Percentiles rank a stretch among this genome's conserved stretches.
Evolutionary conservation across 2,888 invertebrate species (phyloP).

Genomic region (Polydrusus pterygomalis): DNA sequence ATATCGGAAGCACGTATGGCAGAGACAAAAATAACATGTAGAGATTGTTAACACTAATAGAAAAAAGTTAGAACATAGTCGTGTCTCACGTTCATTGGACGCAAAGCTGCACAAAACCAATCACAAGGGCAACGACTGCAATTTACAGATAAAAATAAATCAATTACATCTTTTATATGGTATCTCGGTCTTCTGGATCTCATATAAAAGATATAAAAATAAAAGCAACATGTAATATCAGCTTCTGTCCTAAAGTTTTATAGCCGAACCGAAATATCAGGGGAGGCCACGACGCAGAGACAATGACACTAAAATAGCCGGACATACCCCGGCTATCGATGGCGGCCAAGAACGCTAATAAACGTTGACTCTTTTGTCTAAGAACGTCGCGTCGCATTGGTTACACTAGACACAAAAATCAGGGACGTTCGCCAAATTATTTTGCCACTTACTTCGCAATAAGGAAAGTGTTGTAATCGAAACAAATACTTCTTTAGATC

Average conservation of each 20-base stretch:
- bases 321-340: conserved; percentile 54
- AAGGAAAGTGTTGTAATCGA: too few species aligned
- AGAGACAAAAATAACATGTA: too few species aligned
- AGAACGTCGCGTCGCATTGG: conserved; percentile 40
- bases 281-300: conserved; percentile 46
- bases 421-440: conserved; percentile 31
- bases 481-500: too few species aligned
- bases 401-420: conserved; percentile 23
- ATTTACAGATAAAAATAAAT: conserved; percentile 41
- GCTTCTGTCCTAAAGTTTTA: conserved; percentile 54
- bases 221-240: conserved; percentile 56
- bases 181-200: conserved; percentile 31
- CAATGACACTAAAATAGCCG: conserved; percentile 56
- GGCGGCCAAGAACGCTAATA: conserved; percentile 54
- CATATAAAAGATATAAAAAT: conserved; percentile 53
- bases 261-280: conserved; percentile 52
- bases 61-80: too few species aligned
- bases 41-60: too few species aligned
- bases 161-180: conserved; percentile 47
- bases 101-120: not conserved
- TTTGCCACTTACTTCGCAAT: too few species aligned
- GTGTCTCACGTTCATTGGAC: too few species aligned
- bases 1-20: too few species aligned
- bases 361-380: conserved; percentile 56
- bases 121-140: conserved; percentile 10